Evolutionary conservation across 2,888 invertebrate species (phyloP).

Genomic region (Eristalinus aeneus): DNA sequence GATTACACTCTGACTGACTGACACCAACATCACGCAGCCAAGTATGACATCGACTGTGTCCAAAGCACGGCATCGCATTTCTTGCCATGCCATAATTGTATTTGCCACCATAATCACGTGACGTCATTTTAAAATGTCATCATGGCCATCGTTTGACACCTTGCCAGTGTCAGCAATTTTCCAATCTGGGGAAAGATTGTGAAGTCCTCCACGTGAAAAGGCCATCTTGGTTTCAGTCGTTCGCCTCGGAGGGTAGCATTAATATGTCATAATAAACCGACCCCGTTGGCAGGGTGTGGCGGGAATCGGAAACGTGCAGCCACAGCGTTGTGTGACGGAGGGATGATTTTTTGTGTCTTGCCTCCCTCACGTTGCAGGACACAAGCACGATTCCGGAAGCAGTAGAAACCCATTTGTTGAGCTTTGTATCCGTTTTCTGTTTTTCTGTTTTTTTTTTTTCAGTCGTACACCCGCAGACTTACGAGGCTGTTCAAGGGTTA

Average conservation of each 20-base stretch:
- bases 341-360: neutral
- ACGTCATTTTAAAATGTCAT: slow-evolving; percentile 14
- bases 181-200: slow-evolving; percentile 19
- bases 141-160: slow-evolving; percentile 8
- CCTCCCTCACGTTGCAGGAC: neutral
- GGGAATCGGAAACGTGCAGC: slow-evolving; percentile 61
- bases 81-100: neutral
- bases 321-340: slow-evolving; percentile 16
- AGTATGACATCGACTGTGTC: neutral
- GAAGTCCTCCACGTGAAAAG: slow-evolving; percentile 15
- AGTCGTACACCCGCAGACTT: neutral
- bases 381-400: slow-evolving; percentile 16
- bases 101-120: slow-evolving; percentile 1
- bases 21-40: neutral
- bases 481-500: slow-evolving; percentile 32
- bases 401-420: slow-evolving; percentile 14
- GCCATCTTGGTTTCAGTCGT: slow-evolving; percentile 6
- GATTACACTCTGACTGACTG: neutral
- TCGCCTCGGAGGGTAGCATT: slow-evolving; percentile 50
- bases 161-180: slow-evolving; percentile 19
- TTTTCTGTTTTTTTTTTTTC: neutral
- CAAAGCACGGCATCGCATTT: too few species aligned
- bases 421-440: slow-evolving; percentile 1
- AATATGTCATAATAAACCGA: slow-evolving; percentile 66
- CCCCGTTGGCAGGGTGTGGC: slow-evolving; percentile 41